These are phyloP conservation scores for Willisornis vidua DNA, from an alignment of 2,113 vertebrate species.

Conservation along the genomic window DNA sequence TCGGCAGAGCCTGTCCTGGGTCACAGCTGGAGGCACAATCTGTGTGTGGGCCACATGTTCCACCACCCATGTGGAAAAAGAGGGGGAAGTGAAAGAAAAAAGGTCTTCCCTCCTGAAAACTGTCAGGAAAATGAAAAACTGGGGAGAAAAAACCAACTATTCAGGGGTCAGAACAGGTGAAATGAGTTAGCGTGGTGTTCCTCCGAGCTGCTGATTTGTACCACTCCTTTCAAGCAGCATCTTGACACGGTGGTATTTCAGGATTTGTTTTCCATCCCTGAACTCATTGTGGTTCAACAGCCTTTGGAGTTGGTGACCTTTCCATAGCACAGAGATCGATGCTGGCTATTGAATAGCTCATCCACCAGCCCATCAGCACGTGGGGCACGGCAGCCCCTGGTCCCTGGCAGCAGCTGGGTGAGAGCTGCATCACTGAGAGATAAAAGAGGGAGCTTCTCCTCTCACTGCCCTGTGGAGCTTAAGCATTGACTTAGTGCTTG, in stretches of 20 bases:
- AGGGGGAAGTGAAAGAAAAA: background rate
- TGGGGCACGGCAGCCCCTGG: background rate
- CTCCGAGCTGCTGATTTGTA: background rate
- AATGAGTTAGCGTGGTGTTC: background rate
- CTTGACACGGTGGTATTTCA: background rate
- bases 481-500: background rate
- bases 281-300: background rate
- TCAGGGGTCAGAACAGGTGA: background rate
- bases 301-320: slow-evolving; percentile 28
- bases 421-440: background rate
- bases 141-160: background rate
- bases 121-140: background rate
- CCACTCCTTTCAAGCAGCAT: background rate
- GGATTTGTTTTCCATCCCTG: background rate
- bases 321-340: slow-evolving; percentile 6
- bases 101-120: background rate
- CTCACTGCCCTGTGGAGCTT: background rate
- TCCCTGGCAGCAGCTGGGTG: background rate
- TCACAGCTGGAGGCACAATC: background rate
- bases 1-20: background rate
- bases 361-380: slow-evolving; percentile 7
- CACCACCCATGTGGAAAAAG: background rate
- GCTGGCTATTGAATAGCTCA: background rate
- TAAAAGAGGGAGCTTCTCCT: background rate
- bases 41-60: background rate